Evolutionary conservation across 2,113 vertebrate genomes (phyloP), one percentile per base, ranked within the genome.

Genomic region (Progne subis): DNA sequence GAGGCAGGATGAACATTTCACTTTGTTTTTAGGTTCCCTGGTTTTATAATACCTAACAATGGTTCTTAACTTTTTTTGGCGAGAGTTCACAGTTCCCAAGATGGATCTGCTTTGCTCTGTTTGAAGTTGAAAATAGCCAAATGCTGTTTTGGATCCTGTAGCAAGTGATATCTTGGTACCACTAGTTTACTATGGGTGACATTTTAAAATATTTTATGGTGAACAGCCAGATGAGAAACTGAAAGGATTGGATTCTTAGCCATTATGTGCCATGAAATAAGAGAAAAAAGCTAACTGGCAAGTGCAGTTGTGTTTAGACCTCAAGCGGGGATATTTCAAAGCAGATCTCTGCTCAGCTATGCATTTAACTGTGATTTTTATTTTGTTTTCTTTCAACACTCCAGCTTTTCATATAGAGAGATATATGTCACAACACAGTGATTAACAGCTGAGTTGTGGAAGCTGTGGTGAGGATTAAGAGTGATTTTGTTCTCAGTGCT

Each of bases 391-490:
- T 53, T 82, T 92, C 56, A 39, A 57, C 78, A 56, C 31, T 72
- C 60, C 57, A 86, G 50, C 25, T 15, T 70, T 84, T 83, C 78
- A 12, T 59, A 59, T 14, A 50, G 47, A 53, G 46, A 92, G 83
- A 57, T 50, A 13, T 41, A 18, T 70, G 81, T 96, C 86, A 67
- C 64, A 95, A 70, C 64, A 70, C 28, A 59, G 53, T 70, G 75
- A 93, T 92, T 93, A 95, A 90, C 46, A 86, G 60, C 60, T 59
- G 72, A 90, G 39, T 50, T 86, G 44, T 70, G 87, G 68, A 63
- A 83, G n/a, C 37, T 83, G 9, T 32, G 15, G 44, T 4, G 44
- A 68, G 67, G 71, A 82, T 77, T 87, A 74, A 53, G 59, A 39
- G 28, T 47, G 53, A 31, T 84, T 92, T 86, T 83, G 16, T 88